Conservation (phyloP, 2,888 invertebrate genomes). For the Sialis lutaria region DNA sequence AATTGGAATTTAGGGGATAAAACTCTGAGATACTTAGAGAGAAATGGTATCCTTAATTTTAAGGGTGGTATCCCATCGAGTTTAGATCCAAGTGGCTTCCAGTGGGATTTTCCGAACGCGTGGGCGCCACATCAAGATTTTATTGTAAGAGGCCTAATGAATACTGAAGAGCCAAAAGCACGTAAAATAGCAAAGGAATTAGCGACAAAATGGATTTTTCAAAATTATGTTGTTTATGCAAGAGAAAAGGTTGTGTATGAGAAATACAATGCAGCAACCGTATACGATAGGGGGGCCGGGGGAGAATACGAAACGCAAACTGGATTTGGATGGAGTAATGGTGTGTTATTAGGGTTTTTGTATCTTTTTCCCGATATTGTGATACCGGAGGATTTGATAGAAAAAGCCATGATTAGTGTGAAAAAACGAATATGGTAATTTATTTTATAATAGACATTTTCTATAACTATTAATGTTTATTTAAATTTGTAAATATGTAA, state of each 20-base stretch:
- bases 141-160: slow-evolving; percentile 46
- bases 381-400: too few species aligned
- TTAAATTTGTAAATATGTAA: too few species aligned
- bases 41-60: slow-evolving; percentile 32
- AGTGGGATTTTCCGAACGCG: slow-evolving; percentile 72
- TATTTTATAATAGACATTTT: too few species aligned
- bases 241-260: slow-evolving; percentile 53
- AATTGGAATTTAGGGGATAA: slow-evolving; percentile 30
- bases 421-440: too few species aligned
- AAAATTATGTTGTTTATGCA: slow-evolving; percentile 45
- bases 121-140: slow-evolving; percentile 74
- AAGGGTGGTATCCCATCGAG: slow-evolving; percentile 56
- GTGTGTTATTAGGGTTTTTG: slow-evolving; percentile 59
- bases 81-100: slow-evolving; percentile 43
- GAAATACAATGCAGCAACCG: slow-evolving; percentile 44
- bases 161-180: slow-evolving; percentile 35
- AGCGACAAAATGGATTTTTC: slow-evolving; percentile 50
- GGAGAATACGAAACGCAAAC: slow-evolving; percentile 63
- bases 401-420: too few species aligned
- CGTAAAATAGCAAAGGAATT: slow-evolving; percentile 39
- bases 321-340: slow-evolving; percentile 71
- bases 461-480: too few species aligned
- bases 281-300: slow-evolving; percentile 52
- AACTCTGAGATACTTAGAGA: slow-evolving; percentile 34
- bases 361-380: slow-evolving; percentile 14